Conservation (phyloP, 92 coral and sea anemone genomes). For the Porites evermanni region DNA sequence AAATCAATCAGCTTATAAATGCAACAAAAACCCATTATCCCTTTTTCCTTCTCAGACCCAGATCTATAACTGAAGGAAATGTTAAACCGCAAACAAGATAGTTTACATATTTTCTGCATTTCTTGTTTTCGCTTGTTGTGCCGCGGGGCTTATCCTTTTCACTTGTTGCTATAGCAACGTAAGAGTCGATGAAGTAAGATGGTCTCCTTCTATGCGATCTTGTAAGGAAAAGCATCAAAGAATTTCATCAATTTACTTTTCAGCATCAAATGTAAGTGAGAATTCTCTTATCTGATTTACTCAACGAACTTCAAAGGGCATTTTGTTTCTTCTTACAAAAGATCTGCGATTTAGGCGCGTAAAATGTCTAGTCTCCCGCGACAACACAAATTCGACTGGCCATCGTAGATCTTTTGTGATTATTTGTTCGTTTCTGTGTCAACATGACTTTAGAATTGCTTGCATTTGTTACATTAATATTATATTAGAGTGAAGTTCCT, state of each 20-base stretch:
- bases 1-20: no score
- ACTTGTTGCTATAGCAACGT: conserved; percentile 40
- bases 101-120: no score
- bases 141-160: not conserved
- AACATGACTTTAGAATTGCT: no score
- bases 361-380: conserved; percentile 6
- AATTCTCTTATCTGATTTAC: not conserved
- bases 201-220: not conserved
- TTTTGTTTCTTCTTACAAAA: not conserved
- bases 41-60: no score
- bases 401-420: not conserved
- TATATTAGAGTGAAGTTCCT: not conserved
- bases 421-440: not conserved
- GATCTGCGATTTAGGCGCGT: conserved; percentile 1
- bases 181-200: not conserved
- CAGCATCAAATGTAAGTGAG: conserved; percentile 29
- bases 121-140: not conserved
- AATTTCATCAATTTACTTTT: not conserved
- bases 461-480: not conserved
- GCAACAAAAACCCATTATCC: no score
- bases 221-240: not conserved
- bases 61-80: no score
- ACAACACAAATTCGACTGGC: not conserved
- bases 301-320: not conserved
- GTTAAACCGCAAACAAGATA: no score